Percentiles rank a stretch among this genome's conserved stretches.
Conservation (phyloP, 2,797 vertebrate genomes). For the Rhabdophis nuchalis region DNA sequence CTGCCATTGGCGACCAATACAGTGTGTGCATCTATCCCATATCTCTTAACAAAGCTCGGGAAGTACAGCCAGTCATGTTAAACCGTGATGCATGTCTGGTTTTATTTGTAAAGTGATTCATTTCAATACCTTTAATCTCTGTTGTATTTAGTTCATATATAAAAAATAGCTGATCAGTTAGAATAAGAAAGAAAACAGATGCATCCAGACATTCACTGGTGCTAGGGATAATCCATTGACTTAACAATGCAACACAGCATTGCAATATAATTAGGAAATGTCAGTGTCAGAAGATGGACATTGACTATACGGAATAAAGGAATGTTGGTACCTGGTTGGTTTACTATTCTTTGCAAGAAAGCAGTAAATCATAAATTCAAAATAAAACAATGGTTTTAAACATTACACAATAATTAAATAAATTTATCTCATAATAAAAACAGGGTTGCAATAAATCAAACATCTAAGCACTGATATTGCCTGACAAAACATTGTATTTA, state of each 20-base stretch:
- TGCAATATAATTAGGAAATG: conserved; percentile 49
- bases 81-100: conserved; percentile 74
- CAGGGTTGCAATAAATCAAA: not conserved
- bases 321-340: conserved; percentile 41
- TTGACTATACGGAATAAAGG: conserved; percentile 50
- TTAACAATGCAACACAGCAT: conserved; percentile 46
- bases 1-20: conserved; percentile 75
- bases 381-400: conserved; percentile 33
- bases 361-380: conserved; percentile 45
- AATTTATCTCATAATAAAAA: not conserved
- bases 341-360: conserved; percentile 22
- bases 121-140: conserved; percentile 77
- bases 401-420: not conserved
- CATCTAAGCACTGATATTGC: not conserved
- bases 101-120: conserved; percentile 79
- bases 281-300: conserved; percentile 39
- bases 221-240: conserved; percentile 61
- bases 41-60: conserved; percentile 76
- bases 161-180: conserved; percentile 70
- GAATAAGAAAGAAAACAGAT: conserved; percentile 64
- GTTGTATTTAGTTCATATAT: conserved; percentile 70
- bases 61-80: conserved; percentile 69
- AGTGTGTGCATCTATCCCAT: conserved; percentile 71
- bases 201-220: conserved; percentile 58
- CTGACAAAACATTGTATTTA: conserved; percentile 56